Conservation (phyloP, 2,797 vertebrate species). For the Esox lucius region DNA sequence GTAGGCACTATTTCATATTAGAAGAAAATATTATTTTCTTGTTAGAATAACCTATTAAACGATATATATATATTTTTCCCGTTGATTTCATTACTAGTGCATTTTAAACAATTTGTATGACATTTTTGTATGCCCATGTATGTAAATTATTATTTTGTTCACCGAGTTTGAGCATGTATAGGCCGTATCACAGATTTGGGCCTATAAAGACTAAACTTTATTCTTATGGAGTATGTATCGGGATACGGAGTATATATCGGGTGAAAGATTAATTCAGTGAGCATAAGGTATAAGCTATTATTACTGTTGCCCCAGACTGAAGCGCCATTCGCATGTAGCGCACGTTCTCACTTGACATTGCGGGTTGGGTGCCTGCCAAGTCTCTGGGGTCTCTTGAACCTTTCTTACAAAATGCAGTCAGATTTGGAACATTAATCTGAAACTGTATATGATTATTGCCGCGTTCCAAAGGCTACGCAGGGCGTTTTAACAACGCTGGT, state of each 20-base stretch:
- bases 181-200: neutral
- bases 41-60: neutral
- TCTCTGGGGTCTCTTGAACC: conserved; percentile 12
- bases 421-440: conserved; percentile 27
- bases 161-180: neutral
- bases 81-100: no score
- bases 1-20: conserved; percentile 59
- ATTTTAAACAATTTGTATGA: neutral
- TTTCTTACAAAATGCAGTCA: conserved; percentile 22
- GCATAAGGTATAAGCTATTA: conserved; percentile 12
- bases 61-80: no score
- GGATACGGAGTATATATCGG: neutral
- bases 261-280: neutral
- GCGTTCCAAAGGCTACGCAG: neutral
- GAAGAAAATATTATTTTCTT: neutral
- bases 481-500: neutral
- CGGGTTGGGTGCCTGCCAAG: conserved; percentile 62
- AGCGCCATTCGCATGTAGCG: conserved; percentile 41
- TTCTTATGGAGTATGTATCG: neutral
- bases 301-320: conserved; percentile 2
- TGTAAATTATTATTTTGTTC: neutral
- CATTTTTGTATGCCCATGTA: neutral
- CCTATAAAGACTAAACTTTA: neutral
- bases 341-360: conserved; percentile 71
- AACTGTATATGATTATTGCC: conserved; percentile 34